These are phyloP conservation scores for Ceramica pisi DNA, from an alignment of 2,888 invertebrate genomes.

Conservation along the genomic window DNA sequence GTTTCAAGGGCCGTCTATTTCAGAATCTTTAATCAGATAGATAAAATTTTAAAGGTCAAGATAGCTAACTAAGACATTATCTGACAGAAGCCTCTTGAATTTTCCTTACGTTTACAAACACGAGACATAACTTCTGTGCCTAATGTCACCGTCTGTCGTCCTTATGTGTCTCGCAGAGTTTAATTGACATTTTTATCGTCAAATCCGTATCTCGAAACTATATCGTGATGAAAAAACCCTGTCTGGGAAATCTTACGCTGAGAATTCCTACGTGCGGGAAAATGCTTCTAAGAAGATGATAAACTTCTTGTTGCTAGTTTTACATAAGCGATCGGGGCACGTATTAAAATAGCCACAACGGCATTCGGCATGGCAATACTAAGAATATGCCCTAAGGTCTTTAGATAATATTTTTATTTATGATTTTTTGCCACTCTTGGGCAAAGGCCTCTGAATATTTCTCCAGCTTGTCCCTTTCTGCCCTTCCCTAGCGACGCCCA, in stretches of 20 bases:
- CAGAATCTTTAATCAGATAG: background rate
- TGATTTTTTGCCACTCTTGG: too few relatives aligned
- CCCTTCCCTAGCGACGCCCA: too few relatives aligned
- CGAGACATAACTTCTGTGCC: background rate
- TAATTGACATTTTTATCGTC: constrained; percentile 20
- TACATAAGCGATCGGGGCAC: too few relatives aligned
- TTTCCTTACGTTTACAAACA: background rate
- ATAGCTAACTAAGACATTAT: constrained; percentile 19
- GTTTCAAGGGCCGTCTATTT: background rate
- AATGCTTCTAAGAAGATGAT: background rate
- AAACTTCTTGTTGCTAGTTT: background rate
- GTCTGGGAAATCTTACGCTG: background rate
- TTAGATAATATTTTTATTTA: too few relatives aligned
- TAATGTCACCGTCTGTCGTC: background rate
- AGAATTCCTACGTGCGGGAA: background rate
- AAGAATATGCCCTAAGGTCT: too few relatives aligned
- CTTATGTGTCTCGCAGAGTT: background rate
- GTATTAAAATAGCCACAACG: background rate
- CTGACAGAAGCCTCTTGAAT: constrained; percentile 15
- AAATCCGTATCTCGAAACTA: constrained; percentile 8
- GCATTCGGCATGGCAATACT: background rate
- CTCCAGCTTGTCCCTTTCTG: too few relatives aligned
- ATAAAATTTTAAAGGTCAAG: constrained; percentile 16
- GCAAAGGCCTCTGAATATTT: too few relatives aligned
- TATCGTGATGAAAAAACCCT: constrained; percentile 6